A percentile compares a stretch with the other conserved stretches of the same genome.
Conservation (phyloP, 2,888 invertebrate genomes). For the Lasioglossum villosulum region DNA sequence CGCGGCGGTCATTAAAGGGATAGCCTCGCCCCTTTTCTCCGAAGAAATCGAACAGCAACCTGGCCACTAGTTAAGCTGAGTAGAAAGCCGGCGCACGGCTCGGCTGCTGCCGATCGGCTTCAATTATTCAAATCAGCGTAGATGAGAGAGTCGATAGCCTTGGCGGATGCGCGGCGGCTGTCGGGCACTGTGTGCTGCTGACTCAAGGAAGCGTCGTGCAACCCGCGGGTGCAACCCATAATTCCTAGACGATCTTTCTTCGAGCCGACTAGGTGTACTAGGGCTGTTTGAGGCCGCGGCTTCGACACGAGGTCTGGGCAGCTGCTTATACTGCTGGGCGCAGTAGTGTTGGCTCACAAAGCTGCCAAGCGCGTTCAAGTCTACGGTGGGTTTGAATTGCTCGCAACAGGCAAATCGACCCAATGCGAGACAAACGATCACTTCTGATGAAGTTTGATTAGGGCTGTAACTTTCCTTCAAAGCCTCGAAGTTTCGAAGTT, state of each 20-base stretch:
- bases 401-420: neutral
- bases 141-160: slow-evolving; percentile 61
- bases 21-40: neutral
- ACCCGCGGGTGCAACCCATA: slow-evolving; percentile 54
- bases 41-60: neutral
- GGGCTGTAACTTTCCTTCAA: too few relatives aligned
- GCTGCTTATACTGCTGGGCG: neutral
- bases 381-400: neutral
- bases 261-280: neutral
- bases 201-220: slow-evolving; percentile 28
- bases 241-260: slow-evolving; percentile 56
- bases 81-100: neutral
- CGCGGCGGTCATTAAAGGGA: slow-evolving; percentile 27
- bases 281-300: neutral
- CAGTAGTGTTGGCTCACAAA: neutral
- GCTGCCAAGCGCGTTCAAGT: neutral
- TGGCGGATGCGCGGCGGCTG: slow-evolving; percentile 31
- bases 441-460: too few relatives aligned
- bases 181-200: neutral
- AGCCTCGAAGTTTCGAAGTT: too few relatives aligned
- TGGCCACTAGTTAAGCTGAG: neutral
- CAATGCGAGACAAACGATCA: too few relatives aligned
- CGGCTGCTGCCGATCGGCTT: slow-evolving; percentile 41
- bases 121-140: slow-evolving; percentile 74
- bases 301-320: neutral